These are phyloP conservation scores for Cebidichthys violaceus DNA, from an alignment of 2,113 vertebrate species.

Conservation along the genomic window DNA sequence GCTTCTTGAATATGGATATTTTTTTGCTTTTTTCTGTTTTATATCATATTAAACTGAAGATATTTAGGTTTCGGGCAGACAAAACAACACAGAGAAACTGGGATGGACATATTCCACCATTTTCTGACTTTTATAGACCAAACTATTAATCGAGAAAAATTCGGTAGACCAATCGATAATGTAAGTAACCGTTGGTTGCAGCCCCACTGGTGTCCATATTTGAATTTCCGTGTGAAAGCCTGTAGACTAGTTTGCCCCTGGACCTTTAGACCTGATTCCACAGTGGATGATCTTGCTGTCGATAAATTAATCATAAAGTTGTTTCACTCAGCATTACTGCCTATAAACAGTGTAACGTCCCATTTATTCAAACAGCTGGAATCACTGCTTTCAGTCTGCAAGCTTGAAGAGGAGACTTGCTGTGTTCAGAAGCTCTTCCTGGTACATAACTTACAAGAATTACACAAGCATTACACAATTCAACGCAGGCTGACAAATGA, in stretches of 20 bases:
- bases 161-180: neutral
- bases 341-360: neutral
- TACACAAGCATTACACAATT: slow-evolving; percentile 51
- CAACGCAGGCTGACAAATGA: slow-evolving; percentile 12
- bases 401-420: slow-evolving; percentile 3
- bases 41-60: neutral
- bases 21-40: too few relatives aligned
- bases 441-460: slow-evolving; percentile 35
- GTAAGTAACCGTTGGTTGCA: neutral
- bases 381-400: neutral
- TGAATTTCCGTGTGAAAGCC: neutral
- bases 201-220: neutral
- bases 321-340: neutral
- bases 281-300: too few relatives aligned
- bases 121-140: too few relatives aligned
- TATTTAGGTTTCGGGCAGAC: neutral
- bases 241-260: neutral
- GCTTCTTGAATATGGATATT: too few relatives aligned
- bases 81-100: neutral
- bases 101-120: neutral
- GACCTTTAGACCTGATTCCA: neutral
- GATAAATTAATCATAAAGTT: neutral
- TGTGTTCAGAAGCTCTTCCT: slow-evolving; percentile 23
- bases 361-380: neutral
- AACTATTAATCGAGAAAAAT: neutral